Evolutionary conservation across 2,797 vertebrate species (phyloP).

Genomic region (Nothura maculosa): DNA sequence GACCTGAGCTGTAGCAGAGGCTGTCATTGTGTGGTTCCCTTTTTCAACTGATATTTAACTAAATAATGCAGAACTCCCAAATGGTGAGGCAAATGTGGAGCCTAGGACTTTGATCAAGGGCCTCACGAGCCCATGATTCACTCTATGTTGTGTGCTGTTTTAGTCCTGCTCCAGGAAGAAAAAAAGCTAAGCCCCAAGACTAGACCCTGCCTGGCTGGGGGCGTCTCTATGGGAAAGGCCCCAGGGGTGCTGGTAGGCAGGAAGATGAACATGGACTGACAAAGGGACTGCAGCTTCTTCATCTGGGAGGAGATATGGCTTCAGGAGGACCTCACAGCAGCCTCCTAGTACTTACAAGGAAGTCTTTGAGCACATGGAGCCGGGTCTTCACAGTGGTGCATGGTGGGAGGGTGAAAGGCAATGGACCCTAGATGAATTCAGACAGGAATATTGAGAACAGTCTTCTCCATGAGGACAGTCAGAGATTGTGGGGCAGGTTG

Average conservation of each 20-base stretch:
- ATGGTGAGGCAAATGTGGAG: neutral
- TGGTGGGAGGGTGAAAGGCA: neutral
- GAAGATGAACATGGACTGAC: neutral
- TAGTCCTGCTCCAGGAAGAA: accelerated
- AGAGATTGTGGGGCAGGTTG: neutral
- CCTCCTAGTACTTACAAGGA: neutral
- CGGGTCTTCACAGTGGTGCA: neutral
- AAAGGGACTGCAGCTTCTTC: neutral
- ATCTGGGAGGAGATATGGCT: neutral
- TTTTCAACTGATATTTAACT: neutral
- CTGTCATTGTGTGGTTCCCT: neutral
- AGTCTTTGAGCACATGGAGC: neutral
- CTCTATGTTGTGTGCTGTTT: neutral
- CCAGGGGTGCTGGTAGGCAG: neutral
- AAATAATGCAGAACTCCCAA: neutral
- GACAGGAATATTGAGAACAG: neutral
- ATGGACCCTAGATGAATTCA: neutral
- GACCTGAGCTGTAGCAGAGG: neutral
- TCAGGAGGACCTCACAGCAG: neutral
- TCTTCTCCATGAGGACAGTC: neutral
- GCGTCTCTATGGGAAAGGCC: neutral
- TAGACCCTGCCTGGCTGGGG: neutral
- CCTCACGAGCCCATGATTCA: neutral
- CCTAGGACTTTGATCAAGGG: neutral
- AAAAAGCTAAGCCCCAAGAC: neutral